Percentiles rank a stretch among this genome's conserved stretches.
Evolutionary conservation across 1,140 invertebrate genomes (phyloP).

Genomic region (Acromyrmex charruanus): DNA sequence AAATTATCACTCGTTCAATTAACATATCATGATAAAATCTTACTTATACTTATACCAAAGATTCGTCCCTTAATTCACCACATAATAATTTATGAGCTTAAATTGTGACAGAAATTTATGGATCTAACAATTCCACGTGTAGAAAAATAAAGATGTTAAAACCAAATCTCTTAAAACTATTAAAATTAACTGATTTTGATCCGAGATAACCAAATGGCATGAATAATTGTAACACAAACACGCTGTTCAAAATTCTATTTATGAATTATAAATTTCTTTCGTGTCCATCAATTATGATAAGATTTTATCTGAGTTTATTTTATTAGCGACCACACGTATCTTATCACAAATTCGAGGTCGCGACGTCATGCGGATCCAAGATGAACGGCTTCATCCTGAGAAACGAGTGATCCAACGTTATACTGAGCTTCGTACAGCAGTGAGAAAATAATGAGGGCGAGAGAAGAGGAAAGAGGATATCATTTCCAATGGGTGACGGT

Average conservation of each 20-base stretch:
- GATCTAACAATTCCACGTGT: background rate
- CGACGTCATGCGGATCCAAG: constrained; percentile 44
- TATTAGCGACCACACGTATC: background rate
- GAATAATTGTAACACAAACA: background rate
- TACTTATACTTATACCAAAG: background rate
- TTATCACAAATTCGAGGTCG: constrained; percentile 37
- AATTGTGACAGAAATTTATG: background rate
- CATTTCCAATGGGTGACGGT: constrained; percentile 54
- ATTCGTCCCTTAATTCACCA: background rate
- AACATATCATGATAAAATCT: constrained; percentile 2
- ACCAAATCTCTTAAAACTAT: background rate
- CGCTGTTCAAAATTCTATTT: background rate
- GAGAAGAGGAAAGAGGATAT: constrained; percentile 35
- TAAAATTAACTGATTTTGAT: background rate
- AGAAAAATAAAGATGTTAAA: background rate
- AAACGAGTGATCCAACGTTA: constrained; percentile 38
- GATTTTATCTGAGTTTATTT: background rate
- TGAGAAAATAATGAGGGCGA: constrained; percentile 53
- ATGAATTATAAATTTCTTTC: background rate
- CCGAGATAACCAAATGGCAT: background rate
- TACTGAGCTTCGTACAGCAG: constrained; percentile 6
- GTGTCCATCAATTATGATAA: background rate
- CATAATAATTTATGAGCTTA: background rate
- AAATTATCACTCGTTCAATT: constrained; percentile 66
- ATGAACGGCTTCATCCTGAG: constrained; percentile 53